Conservation (phyloP, 2,888 invertebrate species). For the Lasioglossum leucozonium region DNA sequence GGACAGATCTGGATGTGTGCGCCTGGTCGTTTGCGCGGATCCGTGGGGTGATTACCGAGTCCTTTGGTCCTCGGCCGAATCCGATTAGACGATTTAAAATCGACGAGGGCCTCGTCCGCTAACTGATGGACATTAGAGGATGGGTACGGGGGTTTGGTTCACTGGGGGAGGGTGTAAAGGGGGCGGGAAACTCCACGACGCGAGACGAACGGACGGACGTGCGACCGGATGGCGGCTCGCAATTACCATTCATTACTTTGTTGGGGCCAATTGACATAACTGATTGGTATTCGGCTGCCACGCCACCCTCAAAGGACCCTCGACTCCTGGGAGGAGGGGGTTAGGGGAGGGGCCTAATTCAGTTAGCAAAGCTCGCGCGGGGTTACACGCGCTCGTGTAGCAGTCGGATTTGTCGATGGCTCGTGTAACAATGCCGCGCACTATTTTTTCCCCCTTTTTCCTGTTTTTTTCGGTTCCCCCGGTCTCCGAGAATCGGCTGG, state of each 20-base stretch:
- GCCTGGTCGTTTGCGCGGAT: constrained; percentile 31
- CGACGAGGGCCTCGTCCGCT: constrained; percentile 54
- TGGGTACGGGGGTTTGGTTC: not conserved
- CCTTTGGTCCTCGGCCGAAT: constrained; percentile 49
- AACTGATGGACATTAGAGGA: constrained; percentile 33
- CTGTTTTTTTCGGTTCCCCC: not conserved
- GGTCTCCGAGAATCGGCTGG: not conserved
- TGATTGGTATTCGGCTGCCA: constrained; percentile 82
- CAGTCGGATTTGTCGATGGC: constrained; percentile 4
- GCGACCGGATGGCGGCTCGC: constrained; percentile 68
- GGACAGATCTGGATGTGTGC: not conserved
- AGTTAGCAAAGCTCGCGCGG: constrained; percentile 46
- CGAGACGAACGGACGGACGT: constrained; percentile 51
- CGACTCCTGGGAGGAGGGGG: constrained; percentile 56
- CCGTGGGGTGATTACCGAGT: constrained; percentile 48
- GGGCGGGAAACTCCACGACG: constrained; percentile 41
- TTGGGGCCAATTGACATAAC: constrained; percentile 83
- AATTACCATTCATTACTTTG: constrained; percentile 83
- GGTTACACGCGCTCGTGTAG: constrained; percentile 38
- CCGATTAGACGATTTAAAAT: constrained; percentile 72
- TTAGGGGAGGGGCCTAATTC: not conserved
- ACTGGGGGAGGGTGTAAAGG: not conserved
- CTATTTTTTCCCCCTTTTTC: not conserved
- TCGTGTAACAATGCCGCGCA: constrained; percentile 17
- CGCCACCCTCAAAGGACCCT: constrained; percentile 76